phyloP scores from a whole-genome alignment of 2,113 vertebrate species.

The Myrmecobius fasciatus region DNA sequence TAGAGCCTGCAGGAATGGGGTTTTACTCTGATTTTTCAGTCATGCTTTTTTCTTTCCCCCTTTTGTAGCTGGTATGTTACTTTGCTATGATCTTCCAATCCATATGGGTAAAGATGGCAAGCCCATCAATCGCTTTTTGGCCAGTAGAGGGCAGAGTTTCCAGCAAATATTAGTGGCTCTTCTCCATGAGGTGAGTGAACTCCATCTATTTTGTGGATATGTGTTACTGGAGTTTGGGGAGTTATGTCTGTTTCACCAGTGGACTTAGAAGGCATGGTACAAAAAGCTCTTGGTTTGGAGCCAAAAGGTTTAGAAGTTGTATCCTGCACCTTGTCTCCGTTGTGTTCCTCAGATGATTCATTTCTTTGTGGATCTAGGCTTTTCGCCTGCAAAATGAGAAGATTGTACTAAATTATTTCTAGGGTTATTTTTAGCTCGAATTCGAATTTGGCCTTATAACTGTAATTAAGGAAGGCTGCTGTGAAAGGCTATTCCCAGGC shows the following conservation, averaged over 20 bases:
- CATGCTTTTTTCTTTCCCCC: not conserved
- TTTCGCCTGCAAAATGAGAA: not conserved
- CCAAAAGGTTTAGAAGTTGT: not conserved
- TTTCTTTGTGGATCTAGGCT: not conserved
- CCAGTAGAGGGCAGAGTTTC: conserved; percentile 91
- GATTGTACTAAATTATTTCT: not conserved
- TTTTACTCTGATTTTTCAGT: conserved; percentile 15
- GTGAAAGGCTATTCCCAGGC: not conserved
- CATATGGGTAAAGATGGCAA: conserved; percentile 92
- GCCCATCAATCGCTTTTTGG: conserved; percentile 90
- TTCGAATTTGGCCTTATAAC: not conserved
- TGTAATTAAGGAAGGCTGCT: not conserved
- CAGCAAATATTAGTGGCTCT: conserved; percentile 92
- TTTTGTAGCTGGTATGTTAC: conserved; percentile 90
- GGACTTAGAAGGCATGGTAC: not conserved
- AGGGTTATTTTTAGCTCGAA: not conserved
- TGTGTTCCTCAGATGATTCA: not conserved
- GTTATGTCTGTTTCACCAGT: not conserved
- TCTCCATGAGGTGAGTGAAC: conserved; percentile 90
- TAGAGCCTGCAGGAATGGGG: not conserved
- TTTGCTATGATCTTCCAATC: conserved; percentile 91
- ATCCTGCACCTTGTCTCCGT: not conserved
- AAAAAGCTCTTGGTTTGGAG: not conserved
- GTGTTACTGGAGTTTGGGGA: not conserved
- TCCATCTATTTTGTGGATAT: not conserved